A percentile compares a stretch with the other conserved stretches of the same genome.
These are phyloP conservation scores for Zaprionus vittiger DNA, from an alignment of 1,140 invertebrate species.

Conservation along the genomic window DNA sequence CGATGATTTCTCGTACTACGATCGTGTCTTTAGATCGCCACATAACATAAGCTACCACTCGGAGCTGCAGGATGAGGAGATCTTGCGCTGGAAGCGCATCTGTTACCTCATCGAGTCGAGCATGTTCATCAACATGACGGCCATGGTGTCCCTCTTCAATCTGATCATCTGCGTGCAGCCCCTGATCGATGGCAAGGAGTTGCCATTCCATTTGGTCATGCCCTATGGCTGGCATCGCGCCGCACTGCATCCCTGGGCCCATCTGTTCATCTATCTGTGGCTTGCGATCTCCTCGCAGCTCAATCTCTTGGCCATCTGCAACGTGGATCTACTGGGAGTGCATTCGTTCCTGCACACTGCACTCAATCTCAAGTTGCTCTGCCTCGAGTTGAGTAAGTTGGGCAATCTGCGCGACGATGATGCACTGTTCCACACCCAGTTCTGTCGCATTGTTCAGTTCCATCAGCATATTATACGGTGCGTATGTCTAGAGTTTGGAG, in stretches of 20 bases:
- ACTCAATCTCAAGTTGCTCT: constrained; percentile 66
- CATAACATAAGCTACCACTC: neutral
- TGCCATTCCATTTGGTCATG: constrained; percentile 53
- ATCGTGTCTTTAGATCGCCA: constrained; percentile 16
- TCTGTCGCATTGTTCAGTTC: constrained; percentile 42
- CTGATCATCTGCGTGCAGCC: constrained; percentile 58
- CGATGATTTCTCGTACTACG: constrained; percentile 49
- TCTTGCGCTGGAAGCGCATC: constrained; percentile 47
- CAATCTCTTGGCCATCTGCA: constrained; percentile 52
- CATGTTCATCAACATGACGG: constrained; percentile 16
- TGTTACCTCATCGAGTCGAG: constrained; percentile 53
- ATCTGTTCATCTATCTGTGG: constrained; percentile 49
- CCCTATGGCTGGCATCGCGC: constrained; percentile 55
- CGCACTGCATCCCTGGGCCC: neutral
- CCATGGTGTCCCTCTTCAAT: constrained; percentile 44
- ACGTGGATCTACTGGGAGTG: constrained; percentile 62
- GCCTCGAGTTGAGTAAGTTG: constrained; percentile 52
- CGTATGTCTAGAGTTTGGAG: neutral
- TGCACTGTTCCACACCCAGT: constrained; percentile 31
- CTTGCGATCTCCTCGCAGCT: constrained; percentile 36
- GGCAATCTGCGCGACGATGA: constrained; percentile 30
- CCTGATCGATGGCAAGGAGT: constrained; percentile 22
- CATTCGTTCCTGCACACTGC: constrained; percentile 61
- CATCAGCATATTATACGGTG: constrained; percentile 72
- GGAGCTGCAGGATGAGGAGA: constrained; percentile 24